These are phyloP conservation scores for Ginglymostoma cirratum DNA, from an alignment of 2,113 vertebrate species.

Conservation along the genomic window DNA sequence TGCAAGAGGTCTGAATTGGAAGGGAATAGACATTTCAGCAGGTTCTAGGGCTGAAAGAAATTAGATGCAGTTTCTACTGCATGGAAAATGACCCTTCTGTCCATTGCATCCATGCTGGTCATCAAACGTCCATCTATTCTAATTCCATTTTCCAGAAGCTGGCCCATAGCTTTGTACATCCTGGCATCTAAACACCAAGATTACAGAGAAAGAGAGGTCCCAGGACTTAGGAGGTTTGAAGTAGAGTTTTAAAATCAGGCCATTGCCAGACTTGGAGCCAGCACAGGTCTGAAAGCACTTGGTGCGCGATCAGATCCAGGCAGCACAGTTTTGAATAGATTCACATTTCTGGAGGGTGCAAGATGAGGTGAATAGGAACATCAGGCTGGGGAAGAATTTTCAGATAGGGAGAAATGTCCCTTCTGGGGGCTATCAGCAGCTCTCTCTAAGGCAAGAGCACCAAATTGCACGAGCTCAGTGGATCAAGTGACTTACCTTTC, in stretches of 20 bases:
- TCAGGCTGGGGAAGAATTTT: no score
- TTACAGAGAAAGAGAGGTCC: background rate
- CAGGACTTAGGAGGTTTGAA: background rate
- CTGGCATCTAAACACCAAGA: background rate
- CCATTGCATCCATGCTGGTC: no score
- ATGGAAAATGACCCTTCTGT: no score
- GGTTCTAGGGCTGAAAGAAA: no score
- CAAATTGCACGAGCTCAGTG: background rate
- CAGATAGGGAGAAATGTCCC: no score
- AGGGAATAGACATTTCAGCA: no score
- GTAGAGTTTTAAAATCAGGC: background rate
- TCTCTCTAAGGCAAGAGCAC: background rate
- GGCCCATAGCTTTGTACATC: no score
- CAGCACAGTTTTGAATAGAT: background rate
- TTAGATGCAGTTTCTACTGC: background rate
- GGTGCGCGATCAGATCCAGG: background rate
- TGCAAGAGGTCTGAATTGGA: background rate
- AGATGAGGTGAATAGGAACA: no score
- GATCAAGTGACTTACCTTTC: background rate
- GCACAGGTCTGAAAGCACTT: background rate
- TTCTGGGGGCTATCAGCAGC: no score
- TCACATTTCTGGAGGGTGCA: background rate
- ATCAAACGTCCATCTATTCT: no score
- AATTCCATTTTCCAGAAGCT: no score
- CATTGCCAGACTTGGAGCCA: background rate